phyloP scores from a whole-genome alignment of 2,113 vertebrate genomes.

The Eudyptes chrysolophus region DNA sequence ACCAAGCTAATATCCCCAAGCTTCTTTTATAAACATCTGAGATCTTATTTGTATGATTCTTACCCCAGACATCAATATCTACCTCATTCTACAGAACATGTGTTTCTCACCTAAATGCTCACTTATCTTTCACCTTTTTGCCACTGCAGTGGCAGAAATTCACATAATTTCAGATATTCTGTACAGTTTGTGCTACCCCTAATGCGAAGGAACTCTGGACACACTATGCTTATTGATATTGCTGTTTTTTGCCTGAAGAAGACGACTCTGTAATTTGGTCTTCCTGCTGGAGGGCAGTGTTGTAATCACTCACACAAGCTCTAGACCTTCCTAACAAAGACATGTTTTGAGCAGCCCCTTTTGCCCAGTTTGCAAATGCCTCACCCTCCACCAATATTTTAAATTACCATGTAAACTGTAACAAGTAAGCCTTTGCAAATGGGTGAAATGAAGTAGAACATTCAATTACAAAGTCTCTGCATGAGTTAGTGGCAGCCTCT shows the following conservation, averaged over 20 bases:
- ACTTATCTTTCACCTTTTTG: background rate
- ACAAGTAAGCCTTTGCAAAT: background rate
- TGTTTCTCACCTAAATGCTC: background rate
- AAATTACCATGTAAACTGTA: background rate
- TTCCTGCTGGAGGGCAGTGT: background rate
- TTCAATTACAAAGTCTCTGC: background rate
- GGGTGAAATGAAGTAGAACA: conserved; percentile 30
- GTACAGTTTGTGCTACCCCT: background rate
- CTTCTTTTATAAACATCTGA: background rate
- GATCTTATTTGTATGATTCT: background rate
- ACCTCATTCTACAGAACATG: background rate
- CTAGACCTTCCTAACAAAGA: background rate
- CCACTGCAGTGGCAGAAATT: background rate
- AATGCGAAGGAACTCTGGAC: accelerated
- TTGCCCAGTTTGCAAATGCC: background rate
- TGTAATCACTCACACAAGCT: background rate
- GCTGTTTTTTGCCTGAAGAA: background rate
- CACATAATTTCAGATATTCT: background rate
- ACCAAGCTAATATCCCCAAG: background rate
- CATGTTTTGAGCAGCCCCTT: background rate
- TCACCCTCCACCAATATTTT: background rate
- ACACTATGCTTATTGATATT: background rate
- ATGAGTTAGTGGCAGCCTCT: background rate
- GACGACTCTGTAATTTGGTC: background rate
- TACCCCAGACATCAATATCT: background rate